Evolutionary conservation across 1,140 invertebrate species (phyloP).

Genomic region (Phortica variegata): DNA sequence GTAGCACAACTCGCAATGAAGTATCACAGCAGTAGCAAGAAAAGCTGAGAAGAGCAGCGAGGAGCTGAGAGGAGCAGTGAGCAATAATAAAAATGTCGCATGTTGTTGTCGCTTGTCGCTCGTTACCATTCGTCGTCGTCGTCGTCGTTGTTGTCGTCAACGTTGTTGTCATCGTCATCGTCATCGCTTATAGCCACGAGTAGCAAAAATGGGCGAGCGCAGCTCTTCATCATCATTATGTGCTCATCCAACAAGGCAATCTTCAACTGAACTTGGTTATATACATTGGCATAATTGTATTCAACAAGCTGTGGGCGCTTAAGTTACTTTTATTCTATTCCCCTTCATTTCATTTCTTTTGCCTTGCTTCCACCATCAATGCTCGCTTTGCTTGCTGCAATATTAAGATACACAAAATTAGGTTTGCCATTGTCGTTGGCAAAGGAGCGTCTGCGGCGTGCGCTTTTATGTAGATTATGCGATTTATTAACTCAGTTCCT

Average conservation of each 20-base stretch:
- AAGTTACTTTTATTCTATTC: slow-evolving; percentile 11
- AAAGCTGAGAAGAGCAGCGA: too few relatives aligned
- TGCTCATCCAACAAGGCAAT: slow-evolving; percentile 12
- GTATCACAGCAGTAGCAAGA: too few relatives aligned
- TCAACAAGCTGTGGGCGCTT: slow-evolving; percentile 51
- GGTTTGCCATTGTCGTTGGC: background rate
- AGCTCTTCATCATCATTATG: slow-evolving; percentile 38
- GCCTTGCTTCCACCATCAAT: too few relatives aligned
- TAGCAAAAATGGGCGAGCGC: too few relatives aligned
- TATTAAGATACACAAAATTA: background rate
- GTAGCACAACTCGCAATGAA: too few relatives aligned
- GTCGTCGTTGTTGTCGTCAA: slow-evolving; percentile 23
- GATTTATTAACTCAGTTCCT: slow-evolving; percentile 40
- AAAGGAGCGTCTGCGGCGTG: slow-evolving; percentile 7
- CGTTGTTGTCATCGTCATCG: slow-evolving; percentile 25
- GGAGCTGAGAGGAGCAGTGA: too few relatives aligned
- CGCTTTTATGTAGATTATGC: slow-evolving; percentile 41
- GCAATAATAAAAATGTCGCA: too few relatives aligned
- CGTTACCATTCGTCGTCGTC: too few relatives aligned
- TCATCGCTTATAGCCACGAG: slow-evolving; percentile 26
- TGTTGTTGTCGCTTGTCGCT: too few relatives aligned
- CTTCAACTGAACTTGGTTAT: slow-evolving; percentile 1
- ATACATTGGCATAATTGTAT: slow-evolving; percentile 41
- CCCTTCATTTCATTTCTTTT: too few relatives aligned
- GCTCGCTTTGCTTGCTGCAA: slow-evolving; percentile 4